phyloP scores from a whole-genome alignment of 2,113 vertebrate genomes.

The Ciconia stormi region DNA sequence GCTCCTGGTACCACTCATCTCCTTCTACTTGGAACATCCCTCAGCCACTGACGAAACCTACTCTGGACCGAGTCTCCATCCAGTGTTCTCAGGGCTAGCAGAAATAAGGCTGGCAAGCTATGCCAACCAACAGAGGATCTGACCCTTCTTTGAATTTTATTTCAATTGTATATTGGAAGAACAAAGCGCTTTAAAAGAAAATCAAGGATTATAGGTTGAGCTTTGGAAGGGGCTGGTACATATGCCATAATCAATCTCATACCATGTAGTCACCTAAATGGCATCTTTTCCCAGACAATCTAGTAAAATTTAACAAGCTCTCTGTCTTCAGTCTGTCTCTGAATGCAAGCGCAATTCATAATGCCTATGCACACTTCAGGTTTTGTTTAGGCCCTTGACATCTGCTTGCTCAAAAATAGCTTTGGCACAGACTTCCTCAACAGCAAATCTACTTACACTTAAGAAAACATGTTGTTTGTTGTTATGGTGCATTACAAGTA shows the following conservation, averaged over 20 bases:
- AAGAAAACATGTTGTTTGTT: conserved; percentile 60
- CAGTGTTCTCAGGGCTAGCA: neutral
- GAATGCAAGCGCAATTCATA: neutral
- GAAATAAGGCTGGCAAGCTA: neutral
- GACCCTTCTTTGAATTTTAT: neutral
- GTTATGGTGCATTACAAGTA: conserved; percentile 45
- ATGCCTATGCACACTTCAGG: neutral
- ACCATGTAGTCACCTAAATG: rapidly evolving
- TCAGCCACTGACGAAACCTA: neutral
- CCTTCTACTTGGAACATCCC: neutral
- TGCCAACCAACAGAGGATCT: neutral
- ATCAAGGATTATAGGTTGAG: neutral
- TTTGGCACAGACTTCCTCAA: conserved; percentile 41
- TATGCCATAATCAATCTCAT: neutral
- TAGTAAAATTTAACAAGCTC: neutral
- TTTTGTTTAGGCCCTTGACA: conserved; percentile 19
- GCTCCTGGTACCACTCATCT: neutral
- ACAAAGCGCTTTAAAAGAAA: neutral
- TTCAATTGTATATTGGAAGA: neutral
- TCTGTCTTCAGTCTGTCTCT: neutral
- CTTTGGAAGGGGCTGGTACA: neutral
- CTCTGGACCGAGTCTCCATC: neutral
- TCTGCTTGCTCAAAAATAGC: conserved; percentile 42
- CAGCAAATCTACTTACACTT: conserved; percentile 47
- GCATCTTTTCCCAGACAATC: neutral